phyloP scores from a whole-genome alignment of 1,140 invertebrate species.

The Drosophila nikananu region DNA sequence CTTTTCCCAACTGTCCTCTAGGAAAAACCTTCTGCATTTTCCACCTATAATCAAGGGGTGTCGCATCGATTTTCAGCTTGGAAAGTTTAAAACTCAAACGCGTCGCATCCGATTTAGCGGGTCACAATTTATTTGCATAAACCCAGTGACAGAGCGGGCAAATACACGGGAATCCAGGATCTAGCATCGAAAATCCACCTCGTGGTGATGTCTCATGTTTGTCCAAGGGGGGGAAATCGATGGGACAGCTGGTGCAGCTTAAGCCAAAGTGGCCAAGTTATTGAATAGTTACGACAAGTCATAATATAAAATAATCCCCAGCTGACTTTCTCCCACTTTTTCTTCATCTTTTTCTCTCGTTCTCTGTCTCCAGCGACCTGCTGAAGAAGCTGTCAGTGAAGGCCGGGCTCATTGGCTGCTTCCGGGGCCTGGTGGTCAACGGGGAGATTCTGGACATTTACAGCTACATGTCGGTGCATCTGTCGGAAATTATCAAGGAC shows the following conservation, averaged over 20 bases:
- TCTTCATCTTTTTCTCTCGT: not conserved
- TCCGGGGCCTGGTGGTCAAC: conserved; percentile 96
- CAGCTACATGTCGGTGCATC: conserved; percentile 96
- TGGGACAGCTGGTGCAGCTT: conserved; percentile 32
- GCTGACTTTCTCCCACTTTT: conserved; percentile 4
- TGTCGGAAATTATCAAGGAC: conserved; percentile 95
- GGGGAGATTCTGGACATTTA: conserved; percentile 96
- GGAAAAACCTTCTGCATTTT: conserved; percentile 6
- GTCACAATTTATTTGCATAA: conserved; percentile 75
- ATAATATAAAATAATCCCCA: conserved; percentile 63
- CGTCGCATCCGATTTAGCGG: conserved; percentile 23
- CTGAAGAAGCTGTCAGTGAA: conserved; percentile 92
- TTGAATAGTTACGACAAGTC: conserved; percentile 73
- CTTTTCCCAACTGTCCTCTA: conserved; percentile 33
- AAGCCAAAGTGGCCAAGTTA: conserved; percentile 55
- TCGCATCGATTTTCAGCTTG: conserved; percentile 56
- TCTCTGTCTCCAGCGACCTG: conserved; percentile 88
- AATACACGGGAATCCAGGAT: conserved; percentile 6
- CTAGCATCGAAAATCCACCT: conserved; percentile 15
- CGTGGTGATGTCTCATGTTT: conserved; percentile 33
- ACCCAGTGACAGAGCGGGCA: conserved; percentile 40
- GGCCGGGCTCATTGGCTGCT: conserved; percentile 96
- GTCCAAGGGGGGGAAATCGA: conserved; percentile 19
- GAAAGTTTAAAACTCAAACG: conserved; percentile 45
- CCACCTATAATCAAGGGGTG: conserved; percentile 2